These are phyloP conservation scores for Strigamia maritima DNA, from an alignment of 2,888 invertebrate genomes.

Conservation along the genomic window DNA sequence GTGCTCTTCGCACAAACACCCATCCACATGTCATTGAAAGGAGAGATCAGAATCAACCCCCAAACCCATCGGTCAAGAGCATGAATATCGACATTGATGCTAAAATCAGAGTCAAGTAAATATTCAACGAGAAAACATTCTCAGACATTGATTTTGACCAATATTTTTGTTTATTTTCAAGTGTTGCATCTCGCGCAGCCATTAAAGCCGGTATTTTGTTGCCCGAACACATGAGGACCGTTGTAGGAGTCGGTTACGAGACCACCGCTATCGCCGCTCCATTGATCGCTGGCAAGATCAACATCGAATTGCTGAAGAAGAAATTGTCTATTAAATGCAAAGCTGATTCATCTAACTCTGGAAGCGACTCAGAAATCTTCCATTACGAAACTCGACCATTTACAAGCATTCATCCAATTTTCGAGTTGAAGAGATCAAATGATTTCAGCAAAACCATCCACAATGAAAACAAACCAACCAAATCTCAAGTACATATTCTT, in stretches of 20 bases:
- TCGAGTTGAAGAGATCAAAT: neutral
- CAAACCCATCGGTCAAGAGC: neutral
- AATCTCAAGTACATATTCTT: neutral
- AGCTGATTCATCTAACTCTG: neutral
- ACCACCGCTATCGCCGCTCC: neutral
- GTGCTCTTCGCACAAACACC: neutral
- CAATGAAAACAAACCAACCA: neutral
- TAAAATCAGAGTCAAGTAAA: neutral
- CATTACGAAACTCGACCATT: neutral
- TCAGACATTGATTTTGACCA: too few relatives aligned
- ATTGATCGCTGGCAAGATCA: neutral
- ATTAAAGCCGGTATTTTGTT: neutral
- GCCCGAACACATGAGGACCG: neutral
- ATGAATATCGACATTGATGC: neutral
- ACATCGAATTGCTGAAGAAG: neutral
- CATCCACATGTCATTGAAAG: neutral
- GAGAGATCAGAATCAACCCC: constrained; percentile 3
- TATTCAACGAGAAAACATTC: too few relatives aligned
- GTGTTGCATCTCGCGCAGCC: neutral
- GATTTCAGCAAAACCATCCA: neutral
- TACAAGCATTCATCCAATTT: neutral
- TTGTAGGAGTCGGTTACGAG: neutral
- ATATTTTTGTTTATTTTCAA: neutral
- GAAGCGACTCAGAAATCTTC: neutral
- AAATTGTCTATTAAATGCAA: neutral